A percentile compares a stretch with the other conserved stretches of the same genome.
Conservation (phyloP, 2,113 vertebrate species). For the Ciconia maguari region DNA sequence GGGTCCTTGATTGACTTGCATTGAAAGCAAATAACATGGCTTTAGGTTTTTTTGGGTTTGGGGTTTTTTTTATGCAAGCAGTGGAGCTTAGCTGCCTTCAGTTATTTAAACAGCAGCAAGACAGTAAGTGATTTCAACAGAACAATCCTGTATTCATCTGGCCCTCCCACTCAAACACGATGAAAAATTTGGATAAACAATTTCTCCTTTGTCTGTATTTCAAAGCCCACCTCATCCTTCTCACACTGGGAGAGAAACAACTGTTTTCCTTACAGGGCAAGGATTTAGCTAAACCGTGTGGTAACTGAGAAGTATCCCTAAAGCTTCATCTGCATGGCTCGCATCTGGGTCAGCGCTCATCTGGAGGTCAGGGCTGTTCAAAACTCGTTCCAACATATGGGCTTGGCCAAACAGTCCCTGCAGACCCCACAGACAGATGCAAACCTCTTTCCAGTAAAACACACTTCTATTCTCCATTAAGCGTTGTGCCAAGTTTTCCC, state of each 20-base stretch:
- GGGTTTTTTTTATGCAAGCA: neutral
- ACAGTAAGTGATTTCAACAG: neutral
- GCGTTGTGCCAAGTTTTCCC: neutral
- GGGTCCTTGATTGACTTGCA: neutral
- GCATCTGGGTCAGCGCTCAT: fast-evolving
- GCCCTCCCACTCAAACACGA: neutral
- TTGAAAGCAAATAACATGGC: neutral
- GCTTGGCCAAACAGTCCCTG: neutral
- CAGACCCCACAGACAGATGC: neutral
- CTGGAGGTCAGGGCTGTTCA: neutral
- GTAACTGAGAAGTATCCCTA: neutral
- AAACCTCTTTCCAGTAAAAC: neutral
- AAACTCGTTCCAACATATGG: fast-evolving
- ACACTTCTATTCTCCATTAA: neutral
- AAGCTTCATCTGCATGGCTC: neutral
- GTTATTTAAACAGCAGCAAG: neutral
- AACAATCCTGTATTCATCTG: conserved; percentile 15
- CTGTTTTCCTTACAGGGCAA: neutral
- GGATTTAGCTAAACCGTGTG: neutral
- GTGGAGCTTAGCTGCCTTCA: neutral
- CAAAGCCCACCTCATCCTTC: neutral
- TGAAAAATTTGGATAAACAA: conserved; percentile 29
- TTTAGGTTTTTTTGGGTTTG: neutral
- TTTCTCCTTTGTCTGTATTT: conserved; percentile 19
- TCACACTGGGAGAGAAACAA: neutral